phyloP scores from a whole-genome alignment of 2,113 vertebrate species.

The Upupa epops region DNA sequence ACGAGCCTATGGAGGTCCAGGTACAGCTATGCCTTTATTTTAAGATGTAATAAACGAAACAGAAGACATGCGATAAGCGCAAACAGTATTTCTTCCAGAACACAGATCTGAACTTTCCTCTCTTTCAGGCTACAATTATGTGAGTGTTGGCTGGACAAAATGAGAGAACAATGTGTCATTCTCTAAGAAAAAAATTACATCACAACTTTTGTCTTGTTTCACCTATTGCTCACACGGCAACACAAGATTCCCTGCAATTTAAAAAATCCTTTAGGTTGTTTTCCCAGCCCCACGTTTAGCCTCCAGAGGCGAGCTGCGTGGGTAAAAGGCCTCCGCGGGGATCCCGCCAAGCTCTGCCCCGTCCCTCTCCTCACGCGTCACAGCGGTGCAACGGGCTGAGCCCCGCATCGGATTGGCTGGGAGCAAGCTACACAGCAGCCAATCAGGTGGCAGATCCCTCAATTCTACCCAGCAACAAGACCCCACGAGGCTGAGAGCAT shows the following conservation, averaged over 20 bases:
- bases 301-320: not conserved
- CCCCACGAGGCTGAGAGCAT: not conserved
- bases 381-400: not conserved
- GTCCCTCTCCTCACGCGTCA: conserved; percentile 5
- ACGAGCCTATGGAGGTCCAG: not conserved
- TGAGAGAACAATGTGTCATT: not conserved
- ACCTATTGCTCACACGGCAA: not conserved
- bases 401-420: conserved; percentile 54
- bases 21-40: not conserved
- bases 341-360: conserved; percentile 23
- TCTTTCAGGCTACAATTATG: not conserved
- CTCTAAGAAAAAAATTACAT: not conserved
- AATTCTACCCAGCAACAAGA: conserved; percentile 69
- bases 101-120: not conserved
- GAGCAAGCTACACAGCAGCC: not conserved
- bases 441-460: conserved; percentile 32
- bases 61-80: rapidly evolving
- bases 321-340: conserved; percentile 40
- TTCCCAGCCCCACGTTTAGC: not conserved
- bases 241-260: not conserved
- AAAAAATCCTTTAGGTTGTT: not conserved
- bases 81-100: not conserved
- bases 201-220: not conserved
- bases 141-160: not conserved
- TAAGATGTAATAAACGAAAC: not conserved